A percentile compares a stretch with the other conserved stretches of the same genome.
phyloP scores from a whole-genome alignment of 2,888 invertebrate genomes.

The Troilus luridus region DNA sequence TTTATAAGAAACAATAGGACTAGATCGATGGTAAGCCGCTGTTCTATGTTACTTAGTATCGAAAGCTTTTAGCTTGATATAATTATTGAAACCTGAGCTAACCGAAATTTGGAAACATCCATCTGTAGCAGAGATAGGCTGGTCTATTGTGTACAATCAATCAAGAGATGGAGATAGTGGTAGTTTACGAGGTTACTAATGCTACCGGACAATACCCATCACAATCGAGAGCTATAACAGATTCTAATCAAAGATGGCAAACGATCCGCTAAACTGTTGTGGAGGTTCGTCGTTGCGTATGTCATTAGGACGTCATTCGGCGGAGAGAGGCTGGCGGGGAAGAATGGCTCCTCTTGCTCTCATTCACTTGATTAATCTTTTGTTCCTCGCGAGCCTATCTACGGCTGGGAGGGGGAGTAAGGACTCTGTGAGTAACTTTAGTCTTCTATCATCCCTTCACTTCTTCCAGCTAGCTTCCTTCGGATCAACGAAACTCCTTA shows the following conservation, averaged over 20 bases:
- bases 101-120: no score
- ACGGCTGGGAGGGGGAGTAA: background rate
- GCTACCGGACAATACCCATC: background rate
- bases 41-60: no score
- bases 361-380: constrained; percentile 21
- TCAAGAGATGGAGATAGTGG: no score
- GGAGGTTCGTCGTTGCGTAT: background rate
- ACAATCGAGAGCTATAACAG: background rate
- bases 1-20: no score
- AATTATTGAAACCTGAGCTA: no score
- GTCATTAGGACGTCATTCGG: background rate
- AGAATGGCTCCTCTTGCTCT: background rate
- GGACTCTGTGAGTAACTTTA: constrained; percentile 7
- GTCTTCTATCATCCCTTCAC: background rate
- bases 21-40: no score
- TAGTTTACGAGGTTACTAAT: background rate
- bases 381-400: background rate
- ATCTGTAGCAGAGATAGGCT: no score
- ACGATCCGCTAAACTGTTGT: background rate
- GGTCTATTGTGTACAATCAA: no score
- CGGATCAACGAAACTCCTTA: background rate
- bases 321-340: background rate
- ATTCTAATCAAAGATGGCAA: background rate
- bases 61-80: no score
- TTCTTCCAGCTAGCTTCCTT: background rate